A percentile compares a stretch with the other conserved stretches of the same genome.
Evolutionary conservation across 2,888 invertebrate species (phyloP).

Genomic region (Hypomecis punctinalis): DNA sequence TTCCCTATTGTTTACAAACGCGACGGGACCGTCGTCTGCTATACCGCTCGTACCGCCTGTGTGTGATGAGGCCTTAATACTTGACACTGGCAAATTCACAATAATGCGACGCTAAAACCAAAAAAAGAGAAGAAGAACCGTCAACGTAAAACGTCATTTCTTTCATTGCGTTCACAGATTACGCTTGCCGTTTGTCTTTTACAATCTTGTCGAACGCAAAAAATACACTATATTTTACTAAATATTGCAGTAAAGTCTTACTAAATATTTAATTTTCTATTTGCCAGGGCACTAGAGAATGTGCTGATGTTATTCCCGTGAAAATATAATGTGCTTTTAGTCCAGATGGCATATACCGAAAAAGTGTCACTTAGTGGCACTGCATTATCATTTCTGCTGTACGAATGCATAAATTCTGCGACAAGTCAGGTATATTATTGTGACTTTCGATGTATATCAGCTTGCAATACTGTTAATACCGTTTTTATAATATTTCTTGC

Average conservation of each 20-base stretch:
- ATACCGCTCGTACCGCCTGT: too few species aligned
- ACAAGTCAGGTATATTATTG: conserved; percentile 86
- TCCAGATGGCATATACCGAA: conserved; percentile 66
- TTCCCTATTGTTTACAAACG: too few species aligned
- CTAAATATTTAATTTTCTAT: background rate
- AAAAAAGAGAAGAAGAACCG: too few species aligned
- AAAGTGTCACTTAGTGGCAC: conserved; percentile 85
- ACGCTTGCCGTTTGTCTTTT: too few species aligned
- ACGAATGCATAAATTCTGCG: conserved; percentile 86
- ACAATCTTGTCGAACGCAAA: too few species aligned
- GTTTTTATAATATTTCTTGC: background rate
- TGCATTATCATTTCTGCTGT: conserved; percentile 87
- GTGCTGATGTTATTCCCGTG: conserved; percentile 2
- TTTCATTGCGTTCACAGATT: too few species aligned
- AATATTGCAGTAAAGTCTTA: background rate
- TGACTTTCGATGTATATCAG: background rate
- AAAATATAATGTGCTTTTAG: conserved; percentile 14
- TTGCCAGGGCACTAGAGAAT: background rate
- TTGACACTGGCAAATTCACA: too few species aligned
- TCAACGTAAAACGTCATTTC: too few species aligned
- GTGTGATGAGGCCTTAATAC: too few species aligned
- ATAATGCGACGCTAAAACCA: too few species aligned
- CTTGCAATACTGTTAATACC: conserved; percentile 1
- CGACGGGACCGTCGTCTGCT: too few species aligned
- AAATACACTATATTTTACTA: background rate